Conservation (phyloP, 1,140 invertebrate genomes). For the Helicoverpa zea region DNA sequence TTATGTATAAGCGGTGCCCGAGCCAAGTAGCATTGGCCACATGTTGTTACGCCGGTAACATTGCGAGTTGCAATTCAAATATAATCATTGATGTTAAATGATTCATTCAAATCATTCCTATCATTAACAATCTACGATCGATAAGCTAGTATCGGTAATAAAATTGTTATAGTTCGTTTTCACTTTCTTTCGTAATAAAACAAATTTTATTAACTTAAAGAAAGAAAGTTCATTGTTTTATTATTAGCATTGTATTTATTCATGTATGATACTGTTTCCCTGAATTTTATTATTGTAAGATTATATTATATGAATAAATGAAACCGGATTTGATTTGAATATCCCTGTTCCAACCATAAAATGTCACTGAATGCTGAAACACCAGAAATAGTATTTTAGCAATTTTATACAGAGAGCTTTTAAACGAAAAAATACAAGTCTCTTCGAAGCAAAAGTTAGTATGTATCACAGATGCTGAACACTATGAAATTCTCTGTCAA, state of each 20-base stretch:
- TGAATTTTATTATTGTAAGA: slow-evolving; percentile 85
- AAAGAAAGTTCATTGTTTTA: slow-evolving; percentile 76
- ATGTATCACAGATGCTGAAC: too few species aligned
- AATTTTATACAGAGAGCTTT: too few species aligned
- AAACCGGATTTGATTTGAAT: slow-evolving; percentile 49
- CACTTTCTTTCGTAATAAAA: slow-evolving; percentile 68
- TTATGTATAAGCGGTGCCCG: slow-evolving; percentile 53
- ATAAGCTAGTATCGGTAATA: slow-evolving; percentile 54
- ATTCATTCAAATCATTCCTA: slow-evolving; percentile 81
- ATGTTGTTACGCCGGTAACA: slow-evolving; percentile 63
- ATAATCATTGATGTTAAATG: slow-evolving; percentile 62
- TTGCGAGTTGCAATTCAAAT: slow-evolving; percentile 58
- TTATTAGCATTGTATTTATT: slow-evolving; percentile 85
- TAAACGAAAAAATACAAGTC: too few species aligned
- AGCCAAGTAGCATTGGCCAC: slow-evolving; percentile 19
- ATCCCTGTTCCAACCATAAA: neutral
- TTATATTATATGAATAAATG: slow-evolving; percentile 83
- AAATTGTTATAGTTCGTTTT: slow-evolving; percentile 61
- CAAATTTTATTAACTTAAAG: slow-evolving; percentile 67
- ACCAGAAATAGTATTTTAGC: too few species aligned
- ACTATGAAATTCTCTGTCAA: too few species aligned
- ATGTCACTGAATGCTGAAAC: too few species aligned
- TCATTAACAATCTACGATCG: slow-evolving; percentile 65
- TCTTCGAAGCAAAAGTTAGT: too few species aligned
- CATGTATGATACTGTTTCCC: slow-evolving; percentile 85